Percentiles rank a stretch among this genome's conserved stretches.
phyloP scores from a whole-genome alignment of 2,888 invertebrate species.

The Chymomyza caudatula region DNA sequence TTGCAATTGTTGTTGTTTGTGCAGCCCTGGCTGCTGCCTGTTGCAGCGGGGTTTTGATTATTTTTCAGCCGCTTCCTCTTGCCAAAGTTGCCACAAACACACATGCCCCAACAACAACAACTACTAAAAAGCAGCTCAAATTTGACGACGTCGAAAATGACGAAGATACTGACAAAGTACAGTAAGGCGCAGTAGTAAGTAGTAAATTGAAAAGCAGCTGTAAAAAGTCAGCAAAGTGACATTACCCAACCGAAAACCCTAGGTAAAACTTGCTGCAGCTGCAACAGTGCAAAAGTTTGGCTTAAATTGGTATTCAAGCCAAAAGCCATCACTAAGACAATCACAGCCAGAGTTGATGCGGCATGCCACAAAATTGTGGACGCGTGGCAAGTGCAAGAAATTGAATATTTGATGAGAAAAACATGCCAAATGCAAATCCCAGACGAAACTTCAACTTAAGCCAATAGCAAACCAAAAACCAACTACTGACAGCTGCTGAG shows the following conservation, averaged over 20 bases:
- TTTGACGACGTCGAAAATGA: background rate
- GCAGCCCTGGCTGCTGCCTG: background rate
- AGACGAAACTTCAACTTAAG: background rate
- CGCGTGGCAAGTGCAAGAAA: slow-evolving; percentile 26
- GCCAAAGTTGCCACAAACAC: background rate
- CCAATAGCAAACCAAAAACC: background rate
- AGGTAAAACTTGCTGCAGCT: background rate
- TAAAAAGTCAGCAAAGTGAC: background rate
- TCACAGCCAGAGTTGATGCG: background rate
- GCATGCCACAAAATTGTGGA: slow-evolving; percentile 1
- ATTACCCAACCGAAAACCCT: background rate
- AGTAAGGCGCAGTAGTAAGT: too few relatives aligned
- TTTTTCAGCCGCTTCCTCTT: background rate
- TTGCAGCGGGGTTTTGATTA: background rate
- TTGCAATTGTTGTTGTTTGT: background rate
- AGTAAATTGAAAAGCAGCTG: background rate
- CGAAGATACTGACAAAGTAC: background rate
- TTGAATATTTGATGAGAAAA: slow-evolving; percentile 60
- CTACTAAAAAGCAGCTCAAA: too few relatives aligned
- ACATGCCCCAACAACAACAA: background rate
- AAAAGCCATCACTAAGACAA: background rate
- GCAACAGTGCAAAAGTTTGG: slow-evolving; percentile 9
- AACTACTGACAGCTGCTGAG: background rate
- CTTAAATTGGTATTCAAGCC: slow-evolving; percentile 32
- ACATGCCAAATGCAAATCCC: background rate